Evolutionary conservation across 2,888 invertebrate species (phyloP), one percentile per base, ranked within the genome.

Genomic region (Charanyca ferruginea): DNA sequence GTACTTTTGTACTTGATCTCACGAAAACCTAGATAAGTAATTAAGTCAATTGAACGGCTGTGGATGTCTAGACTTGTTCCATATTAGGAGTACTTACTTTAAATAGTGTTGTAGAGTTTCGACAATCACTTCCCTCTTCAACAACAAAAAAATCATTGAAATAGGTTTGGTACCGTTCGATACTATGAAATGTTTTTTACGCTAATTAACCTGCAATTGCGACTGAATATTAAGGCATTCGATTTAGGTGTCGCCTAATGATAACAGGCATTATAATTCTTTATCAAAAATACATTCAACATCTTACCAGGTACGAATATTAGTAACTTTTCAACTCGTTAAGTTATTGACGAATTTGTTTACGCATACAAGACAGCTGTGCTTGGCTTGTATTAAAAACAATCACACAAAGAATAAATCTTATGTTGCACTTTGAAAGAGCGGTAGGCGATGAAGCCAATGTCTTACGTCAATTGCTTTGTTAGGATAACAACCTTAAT

Each of bases 401-500:
- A 48, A 32, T 32, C 4, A 53, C 11, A 41, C 41, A 53, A 44
- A 44, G 22, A 63, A 54, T 47, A 52, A 58, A 16, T 20, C 22
- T 48, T 42, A 32, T 45, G 41, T 47, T 64, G 76, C 58, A 73
- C 22, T 76, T 58, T 64, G 38, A 44, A 53, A 53, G 38, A 41
- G 23, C 42, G 22, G 44, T 62, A 69, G 55, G 53, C 64, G 42
- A 49, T 51, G 28, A 64, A 57, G 76, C 55, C 61, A 77, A 73
- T 62, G 77, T 73, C 77, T 62, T 47, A 51, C 32, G 23, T 44
- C 65, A 66, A 67, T 77, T 75, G 77, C 77, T 53, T 58, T 73
- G 77, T 77, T 73, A 73, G 53, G 49, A 77, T 53, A 61, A 66
- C 58, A 58, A 67, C 74, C 61, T 57, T 73, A 77, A 74, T 74